Evolutionary conservation across 2,797 vertebrate species (phyloP), one percentile per base, ranked within the genome.

Genomic region (Gallinago nigripennis): DNA sequence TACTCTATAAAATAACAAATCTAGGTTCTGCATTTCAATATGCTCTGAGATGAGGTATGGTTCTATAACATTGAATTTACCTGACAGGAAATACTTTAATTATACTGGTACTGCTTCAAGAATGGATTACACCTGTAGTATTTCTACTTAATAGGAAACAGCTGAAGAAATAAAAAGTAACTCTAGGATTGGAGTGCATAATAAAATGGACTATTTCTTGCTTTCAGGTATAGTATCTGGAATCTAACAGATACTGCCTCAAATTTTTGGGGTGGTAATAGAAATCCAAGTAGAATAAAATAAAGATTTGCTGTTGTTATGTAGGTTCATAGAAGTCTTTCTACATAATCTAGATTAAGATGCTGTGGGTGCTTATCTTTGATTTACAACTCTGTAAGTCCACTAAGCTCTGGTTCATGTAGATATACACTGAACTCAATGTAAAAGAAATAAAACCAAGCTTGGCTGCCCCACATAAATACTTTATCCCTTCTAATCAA

Each of bases 401-500:
- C 8, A 24, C 11, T 78, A 24, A 94, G 9, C 30, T 82, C 54
- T 85, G 25, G 19, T 92, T 85, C 50, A 27, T 3, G 1, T 41
- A 31, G 16, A 7, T 53, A 7, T 73, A 27, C 9, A 68, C 41
- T 85, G 87, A 94, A 75, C 31, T 60, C 56, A 65, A 0, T 21
- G 10, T 19, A 82, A 80, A 86, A 91, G 37, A 65, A 18, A 15
- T 43, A 86, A 83, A 78, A 50, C 7, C 45, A 66, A 84, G 27
- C 23, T 70, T 69, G 43, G 9, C 23, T 80, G 25, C 20, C 31
- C 41, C 30, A 81, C 11, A 45, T 77, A 79, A 92, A 89, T 88
- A 90, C 82, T 86, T 94, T 53, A 75, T 86, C 11, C 19, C 15
- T 11, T 90, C 3, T 94, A 92, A 92, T 88, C 28, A 88, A 80